Base-by-base conservation (phyloP, 2,113 vertebrate genomes). In the Scomber scombrus region DNA sequence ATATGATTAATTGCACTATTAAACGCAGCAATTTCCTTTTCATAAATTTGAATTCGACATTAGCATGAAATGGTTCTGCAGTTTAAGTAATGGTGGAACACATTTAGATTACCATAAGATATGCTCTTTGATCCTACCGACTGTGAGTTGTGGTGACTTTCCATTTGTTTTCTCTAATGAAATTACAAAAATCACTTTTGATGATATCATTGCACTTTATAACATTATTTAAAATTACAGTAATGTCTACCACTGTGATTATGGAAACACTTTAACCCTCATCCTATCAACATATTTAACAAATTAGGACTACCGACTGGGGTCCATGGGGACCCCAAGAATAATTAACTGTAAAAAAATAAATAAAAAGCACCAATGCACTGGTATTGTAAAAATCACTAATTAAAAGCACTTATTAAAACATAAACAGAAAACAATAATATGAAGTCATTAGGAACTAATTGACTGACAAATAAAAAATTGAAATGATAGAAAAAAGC, bases 1-100 rank as follows among this genome's bases (percentile, higher is more conserved):
- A 16, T 74, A 65, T 78, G 81, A 90, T 89, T 91, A 85, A 89
- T 85, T 78, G 69, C 56, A 18, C 62, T 47, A 72, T 75, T 86
- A 84, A 86, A 85, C 10, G 34, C 66, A 61, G 34, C 84, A 78
- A 86, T 91, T 85, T 85, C 43, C 55, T 34, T 85, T 77, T 79
- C 58, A 84, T 71, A 81, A 64, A 82, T 85, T 68, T 68, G 15
- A 56, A 76, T 78, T 74, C 34, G 60, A 21, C 58, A 77, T 83
- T 68, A 75, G 78, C 40, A 57, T 60, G 54, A 54, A 62, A 68
- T 70, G 34, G 54, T 75, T 67, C 26, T 40, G 66, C 45, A 40
- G 60, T 52, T 73, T 23, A 64, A 65, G 65, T 54, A 60, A 57
- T 60, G 26, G 14, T 50, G 68, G 71, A 63, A 45, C 19, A 45